Evolutionary conservation across 1,140 invertebrate genomes (phyloP).

Genomic region (Euura saliciscinereae): DNA sequence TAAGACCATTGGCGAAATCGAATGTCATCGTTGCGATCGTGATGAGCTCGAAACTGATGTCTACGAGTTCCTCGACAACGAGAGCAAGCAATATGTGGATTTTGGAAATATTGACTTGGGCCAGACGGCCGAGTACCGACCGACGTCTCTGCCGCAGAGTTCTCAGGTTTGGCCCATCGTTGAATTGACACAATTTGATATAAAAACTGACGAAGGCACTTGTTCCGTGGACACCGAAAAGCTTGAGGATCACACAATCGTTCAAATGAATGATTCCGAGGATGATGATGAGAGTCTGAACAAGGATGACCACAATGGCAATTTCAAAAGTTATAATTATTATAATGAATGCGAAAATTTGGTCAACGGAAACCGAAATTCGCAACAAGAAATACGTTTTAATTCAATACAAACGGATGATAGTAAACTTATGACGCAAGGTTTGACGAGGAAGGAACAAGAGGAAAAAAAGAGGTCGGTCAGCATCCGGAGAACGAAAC

Average conservation of each 20-base stretch:
- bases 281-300: not conserved
- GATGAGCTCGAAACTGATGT: not conserved
- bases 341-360: not conserved
- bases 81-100: not conserved
- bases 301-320: not conserved
- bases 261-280: too few species aligned
- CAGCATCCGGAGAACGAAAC: constrained; percentile 18
- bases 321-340: not conserved
- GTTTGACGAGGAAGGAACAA: not conserved
- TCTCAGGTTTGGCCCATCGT: constrained; percentile 32
- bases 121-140: not conserved
- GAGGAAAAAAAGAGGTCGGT: constrained; percentile 16
- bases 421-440: too few species aligned
- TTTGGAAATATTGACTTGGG: not conserved
- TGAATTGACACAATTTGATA: constrained; percentile 28
- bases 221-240: not conserved
- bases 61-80: too few species aligned
- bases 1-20: not conserved
- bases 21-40: not conserved
- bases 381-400: too few species aligned
- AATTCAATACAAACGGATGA: too few species aligned
- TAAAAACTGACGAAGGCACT: constrained; percentile 13
- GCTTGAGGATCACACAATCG: too few species aligned
- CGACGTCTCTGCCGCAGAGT: not conserved
- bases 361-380: too few species aligned